Conservation (phyloP, 92 coral and sea anemone genomes). For the Paragorgia papillata region DNA sequence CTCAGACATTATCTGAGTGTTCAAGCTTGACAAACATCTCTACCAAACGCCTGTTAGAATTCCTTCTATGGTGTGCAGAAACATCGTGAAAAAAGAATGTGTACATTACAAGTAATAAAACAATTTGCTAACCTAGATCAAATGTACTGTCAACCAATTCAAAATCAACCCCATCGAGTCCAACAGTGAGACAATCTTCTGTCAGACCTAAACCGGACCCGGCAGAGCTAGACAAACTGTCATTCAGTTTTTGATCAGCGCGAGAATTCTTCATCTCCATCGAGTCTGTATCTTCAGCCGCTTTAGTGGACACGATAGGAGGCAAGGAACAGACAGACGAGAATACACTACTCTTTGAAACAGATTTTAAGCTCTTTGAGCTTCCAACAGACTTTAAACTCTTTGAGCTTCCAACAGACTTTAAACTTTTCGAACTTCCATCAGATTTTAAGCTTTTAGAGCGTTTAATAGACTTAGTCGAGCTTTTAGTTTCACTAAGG, state of each 20-base stretch:
- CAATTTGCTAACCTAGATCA: conserved; percentile 12
- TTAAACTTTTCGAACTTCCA: conserved; percentile 49
- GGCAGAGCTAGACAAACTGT: conserved; percentile 78
- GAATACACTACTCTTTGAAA: conserved; percentile 1
- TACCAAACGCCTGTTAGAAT: too few relatives aligned
- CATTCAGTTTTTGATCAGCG: conserved; percentile 66
- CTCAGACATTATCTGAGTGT: too few relatives aligned
- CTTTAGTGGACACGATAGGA: conserved; percentile 1
- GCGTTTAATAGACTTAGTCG: too few relatives aligned
- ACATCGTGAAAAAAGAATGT: too few relatives aligned
- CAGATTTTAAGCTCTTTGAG: conserved; percentile 47
- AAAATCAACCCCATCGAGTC: background rate
- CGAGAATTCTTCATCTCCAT: conserved; percentile 39
- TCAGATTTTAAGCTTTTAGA: conserved; percentile 46
- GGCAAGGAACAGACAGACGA: conserved; percentile 31
- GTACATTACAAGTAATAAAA: too few relatives aligned
- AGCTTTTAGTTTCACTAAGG: conserved; percentile 15
- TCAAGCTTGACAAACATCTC: too few relatives aligned
- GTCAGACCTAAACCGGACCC: conserved; percentile 77
- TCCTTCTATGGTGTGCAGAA: too few relatives aligned
- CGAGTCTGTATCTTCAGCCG: conserved; percentile 20
- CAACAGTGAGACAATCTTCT: conserved; percentile 40
- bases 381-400: conserved; percentile 51
- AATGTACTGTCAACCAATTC: conserved; percentile 11
- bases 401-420: conserved; percentile 41